Percentiles rank a stretch among this genome's conserved stretches.
These are phyloP conservation scores for Sebastes steindachneri DNA, from an alignment of 2,797 vertebrate species.

Conservation along the genomic window DNA sequence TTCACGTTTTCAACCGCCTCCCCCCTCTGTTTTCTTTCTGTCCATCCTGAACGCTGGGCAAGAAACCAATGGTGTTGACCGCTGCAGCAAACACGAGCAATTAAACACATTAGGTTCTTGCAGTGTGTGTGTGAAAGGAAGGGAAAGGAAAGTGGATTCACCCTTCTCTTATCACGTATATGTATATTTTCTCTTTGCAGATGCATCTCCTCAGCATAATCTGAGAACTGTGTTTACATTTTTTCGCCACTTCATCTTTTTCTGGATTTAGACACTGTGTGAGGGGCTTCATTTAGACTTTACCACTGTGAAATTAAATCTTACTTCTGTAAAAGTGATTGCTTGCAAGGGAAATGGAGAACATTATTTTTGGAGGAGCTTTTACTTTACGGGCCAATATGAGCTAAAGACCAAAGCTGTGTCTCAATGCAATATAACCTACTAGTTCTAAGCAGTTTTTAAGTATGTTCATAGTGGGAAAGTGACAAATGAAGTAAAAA, in stretches of 20 bases:
- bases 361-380: neutral
- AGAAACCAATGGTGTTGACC: neutral
- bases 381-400: neutral
- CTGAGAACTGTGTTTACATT: neutral
- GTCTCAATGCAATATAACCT: neutral
- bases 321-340: neutral
- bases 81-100: conserved; percentile 53
- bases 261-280: neutral
- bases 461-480: neutral
- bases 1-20: neutral
- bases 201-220: neutral
- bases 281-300: neutral
- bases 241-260: neutral
- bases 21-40: too few relatives aligned
- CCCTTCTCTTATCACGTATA: neutral
- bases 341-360: neutral
- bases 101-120: conserved; percentile 46
- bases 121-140: neutral
- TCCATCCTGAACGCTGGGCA: neutral
- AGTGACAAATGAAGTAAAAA: neutral
- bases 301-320: neutral
- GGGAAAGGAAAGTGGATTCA: neutral
- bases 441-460: neutral
- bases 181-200: neutral
- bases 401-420: neutral